Conservation (phyloP, 2,113 vertebrate genomes). For the Sinocyclocheilus rhinocerous region DNA sequence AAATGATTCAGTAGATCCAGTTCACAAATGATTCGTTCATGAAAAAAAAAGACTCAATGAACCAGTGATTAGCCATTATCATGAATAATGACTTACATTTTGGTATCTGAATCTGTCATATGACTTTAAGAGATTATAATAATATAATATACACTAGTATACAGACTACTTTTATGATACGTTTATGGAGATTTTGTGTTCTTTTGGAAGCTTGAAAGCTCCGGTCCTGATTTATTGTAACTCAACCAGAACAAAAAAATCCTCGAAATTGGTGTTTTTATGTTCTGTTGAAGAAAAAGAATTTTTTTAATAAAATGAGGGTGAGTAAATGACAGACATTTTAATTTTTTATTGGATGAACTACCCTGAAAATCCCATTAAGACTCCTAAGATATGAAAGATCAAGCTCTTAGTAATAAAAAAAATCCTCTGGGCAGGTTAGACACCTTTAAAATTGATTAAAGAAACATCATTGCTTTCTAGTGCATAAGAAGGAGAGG, state of each 20-base stretch:
- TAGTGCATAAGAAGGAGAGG: not conserved
- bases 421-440: not conserved
- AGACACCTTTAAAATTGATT: constrained; percentile 11
- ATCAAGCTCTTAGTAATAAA: not conserved
- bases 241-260: not conserved
- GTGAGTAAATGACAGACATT: not conserved
- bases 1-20: no score
- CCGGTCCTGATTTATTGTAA: not conserved
- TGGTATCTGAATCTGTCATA: not conserved
- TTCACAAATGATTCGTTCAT: not conserved
- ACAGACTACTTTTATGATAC: not conserved
- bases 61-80: not conserved
- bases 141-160: no score
- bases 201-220: not conserved
- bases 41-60: not conserved
- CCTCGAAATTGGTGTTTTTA: not conserved
- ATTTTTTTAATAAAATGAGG: not conserved
- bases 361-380: not conserved
- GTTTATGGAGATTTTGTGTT: not conserved
- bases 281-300: not conserved
- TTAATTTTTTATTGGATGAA: not conserved
- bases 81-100: no score
- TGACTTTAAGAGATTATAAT: not conserved
- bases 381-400: not conserved
- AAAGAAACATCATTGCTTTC: not conserved